These are phyloP conservation scores for Toxonevra muliebris DNA, from an alignment of 2,888 invertebrate genomes.

Conservation along the genomic window DNA sequence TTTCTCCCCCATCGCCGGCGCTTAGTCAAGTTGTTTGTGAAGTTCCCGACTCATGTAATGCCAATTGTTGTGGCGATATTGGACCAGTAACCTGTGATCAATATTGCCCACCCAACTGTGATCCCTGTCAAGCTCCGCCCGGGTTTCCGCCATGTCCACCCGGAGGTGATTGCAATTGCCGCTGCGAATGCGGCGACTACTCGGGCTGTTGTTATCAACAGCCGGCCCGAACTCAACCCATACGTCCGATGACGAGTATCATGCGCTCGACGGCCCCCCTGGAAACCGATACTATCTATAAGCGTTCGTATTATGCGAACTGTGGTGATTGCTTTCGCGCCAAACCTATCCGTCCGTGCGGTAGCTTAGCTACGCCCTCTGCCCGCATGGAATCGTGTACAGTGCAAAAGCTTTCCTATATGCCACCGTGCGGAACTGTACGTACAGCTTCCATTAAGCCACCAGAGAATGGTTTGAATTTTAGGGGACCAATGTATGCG, in stretches of 20 bases:
- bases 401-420: constrained; percentile 64
- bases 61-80: constrained; percentile 32
- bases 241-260: constrained; percentile 62
- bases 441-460: constrained; percentile 58
- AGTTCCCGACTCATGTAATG: constrained; percentile 36
- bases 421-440: constrained; percentile 52
- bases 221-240: constrained; percentile 56
- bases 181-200: constrained; percentile 54
- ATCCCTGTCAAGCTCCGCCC: constrained; percentile 49
- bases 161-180: constrained; percentile 41
- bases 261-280: constrained; percentile 70
- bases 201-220: constrained; percentile 60
- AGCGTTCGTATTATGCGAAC: constrained; percentile 71
- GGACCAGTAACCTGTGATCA: constrained; percentile 34
- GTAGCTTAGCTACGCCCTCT: constrained; percentile 66
- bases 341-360: constrained; percentile 64
- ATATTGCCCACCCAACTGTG: constrained; percentile 39
- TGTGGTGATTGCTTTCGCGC: constrained; percentile 62
- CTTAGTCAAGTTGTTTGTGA: constrained; percentile 40
- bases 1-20: neutral
- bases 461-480: constrained; percentile 53
- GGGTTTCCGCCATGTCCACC: constrained; percentile 51
- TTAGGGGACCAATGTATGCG: constrained; percentile 73
- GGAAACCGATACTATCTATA: constrained; percentile 73
- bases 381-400: constrained; percentile 68